phyloP scores from a whole-genome alignment of 2,888 invertebrate genomes.

The Tortrix viridana region DNA sequence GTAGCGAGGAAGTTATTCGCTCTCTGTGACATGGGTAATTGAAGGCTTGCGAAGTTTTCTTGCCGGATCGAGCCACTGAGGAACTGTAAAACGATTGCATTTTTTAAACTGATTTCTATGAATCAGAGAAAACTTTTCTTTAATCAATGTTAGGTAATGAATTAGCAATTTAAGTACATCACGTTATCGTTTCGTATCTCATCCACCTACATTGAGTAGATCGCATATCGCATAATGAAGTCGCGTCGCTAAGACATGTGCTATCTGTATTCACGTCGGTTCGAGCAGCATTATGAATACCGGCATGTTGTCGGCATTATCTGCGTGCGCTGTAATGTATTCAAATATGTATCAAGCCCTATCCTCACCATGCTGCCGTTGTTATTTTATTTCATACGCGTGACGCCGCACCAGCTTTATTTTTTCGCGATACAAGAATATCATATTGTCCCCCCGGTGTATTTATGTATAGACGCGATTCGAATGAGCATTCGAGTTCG shows the following conservation, averaged over 20 bases:
- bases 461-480: conserved; percentile 48
- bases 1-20: conserved; percentile 43
- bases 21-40: conserved; percentile 49
- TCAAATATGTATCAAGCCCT: conserved; percentile 83
- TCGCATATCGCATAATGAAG: conserved; percentile 33
- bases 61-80: conserved; percentile 38
- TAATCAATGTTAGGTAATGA: not conserved
- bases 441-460: conserved; percentile 57
- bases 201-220: conserved; percentile 27
- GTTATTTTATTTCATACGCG: conserved; percentile 82
- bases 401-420: conserved; percentile 74
- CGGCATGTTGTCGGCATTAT: conserved; percentile 75
- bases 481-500: conserved; percentile 29
- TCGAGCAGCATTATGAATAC: conserved; percentile 78
- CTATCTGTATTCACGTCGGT: conserved; percentile 72
- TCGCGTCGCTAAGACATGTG: conserved; percentile 33
- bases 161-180: not conserved
- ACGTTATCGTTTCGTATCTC: conserved; percentile 18
- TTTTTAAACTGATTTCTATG: conserved; percentile 48
- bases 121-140: not conserved
- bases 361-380: conserved; percentile 77
- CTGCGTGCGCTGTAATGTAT: conserved; percentile 81
- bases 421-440: conserved; percentile 69
- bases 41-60: conserved; percentile 44
- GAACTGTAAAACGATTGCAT: conserved; percentile 51